These are phyloP conservation scores for Labeo catla DNA, from an alignment of 2,113 vertebrate species.

Conservation along the genomic window DNA sequence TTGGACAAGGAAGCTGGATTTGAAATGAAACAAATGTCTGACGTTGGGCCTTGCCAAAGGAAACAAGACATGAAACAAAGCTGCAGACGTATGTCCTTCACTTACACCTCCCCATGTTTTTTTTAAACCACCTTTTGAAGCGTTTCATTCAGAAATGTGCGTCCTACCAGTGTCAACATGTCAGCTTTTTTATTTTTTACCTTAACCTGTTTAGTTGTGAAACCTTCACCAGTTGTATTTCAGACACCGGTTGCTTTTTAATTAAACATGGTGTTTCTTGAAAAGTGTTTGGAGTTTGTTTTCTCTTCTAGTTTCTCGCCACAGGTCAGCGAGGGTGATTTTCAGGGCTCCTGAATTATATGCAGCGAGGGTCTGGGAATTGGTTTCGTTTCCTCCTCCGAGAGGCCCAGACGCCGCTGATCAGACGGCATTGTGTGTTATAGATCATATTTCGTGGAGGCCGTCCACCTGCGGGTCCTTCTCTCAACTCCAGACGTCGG, in stretches of 20 bases:
- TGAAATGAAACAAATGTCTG: slow-evolving; percentile 46
- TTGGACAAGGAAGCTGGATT: slow-evolving; percentile 39
- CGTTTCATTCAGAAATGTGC: slow-evolving; percentile 17
- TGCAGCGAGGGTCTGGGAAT: slow-evolving; percentile 50
- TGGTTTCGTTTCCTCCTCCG: slow-evolving; percentile 54
- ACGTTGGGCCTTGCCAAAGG: slow-evolving; percentile 45
- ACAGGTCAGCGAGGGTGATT: slow-evolving; percentile 52
- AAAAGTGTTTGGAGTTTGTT: slow-evolving; percentile 38
- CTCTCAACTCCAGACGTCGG: slow-evolving; percentile 20
- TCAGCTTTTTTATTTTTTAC: slow-evolving; percentile 4
- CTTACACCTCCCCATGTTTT: background rate
- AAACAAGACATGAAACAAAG: slow-evolving; percentile 51
- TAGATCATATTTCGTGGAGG: slow-evolving; percentile 55
- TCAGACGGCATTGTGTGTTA: slow-evolving; percentile 50
- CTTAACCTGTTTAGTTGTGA: slow-evolving; percentile 39
- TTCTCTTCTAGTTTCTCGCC: slow-evolving; percentile 21
- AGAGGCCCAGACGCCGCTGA: slow-evolving; percentile 51
- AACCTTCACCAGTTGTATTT: slow-evolving; percentile 31
- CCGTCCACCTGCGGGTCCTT: slow-evolving; percentile 57
- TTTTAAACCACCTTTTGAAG: slow-evolving; percentile 11
- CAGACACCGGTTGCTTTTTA: slow-evolving; percentile 51
- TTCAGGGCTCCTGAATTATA: slow-evolving; percentile 52
- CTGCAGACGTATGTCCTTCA: slow-evolving; percentile 18
- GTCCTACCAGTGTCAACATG: slow-evolving; percentile 21
- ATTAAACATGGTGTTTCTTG: slow-evolving; percentile 62